These are phyloP conservation scores for Botia almorhae DNA, from an alignment of 2,797 vertebrate genomes.

Conservation along the genomic window DNA sequence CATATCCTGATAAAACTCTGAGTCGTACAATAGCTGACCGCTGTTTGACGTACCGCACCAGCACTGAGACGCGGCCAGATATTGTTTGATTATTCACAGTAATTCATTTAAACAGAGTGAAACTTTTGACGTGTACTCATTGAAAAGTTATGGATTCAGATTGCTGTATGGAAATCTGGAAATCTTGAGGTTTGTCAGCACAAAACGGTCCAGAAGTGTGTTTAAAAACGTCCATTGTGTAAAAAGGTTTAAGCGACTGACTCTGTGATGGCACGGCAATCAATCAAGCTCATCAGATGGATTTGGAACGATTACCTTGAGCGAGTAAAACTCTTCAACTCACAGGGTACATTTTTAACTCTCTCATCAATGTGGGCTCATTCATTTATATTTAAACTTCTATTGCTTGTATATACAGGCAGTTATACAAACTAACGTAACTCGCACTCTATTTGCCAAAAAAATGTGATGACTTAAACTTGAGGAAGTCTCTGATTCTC, in stretches of 20 bases:
- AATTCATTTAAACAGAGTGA: background rate
- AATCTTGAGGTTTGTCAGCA: conserved; percentile 6
- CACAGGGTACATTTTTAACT: background rate
- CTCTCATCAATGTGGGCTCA: background rate
- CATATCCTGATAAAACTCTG: conserved; percentile 17
- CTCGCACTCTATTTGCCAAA: background rate
- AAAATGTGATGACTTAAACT: no score
- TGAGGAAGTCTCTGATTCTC: no score
- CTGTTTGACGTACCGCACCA: background rate
- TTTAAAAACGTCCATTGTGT: conserved; percentile 26
- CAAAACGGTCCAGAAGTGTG: conserved; percentile 21
- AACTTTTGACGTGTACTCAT: background rate
- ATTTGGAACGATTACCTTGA: conserved; percentile 43
- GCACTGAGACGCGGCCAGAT: background rate
- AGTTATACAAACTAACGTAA: background rate
- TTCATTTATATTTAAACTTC: no score
- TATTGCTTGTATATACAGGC: no score
- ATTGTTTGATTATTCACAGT: background rate
- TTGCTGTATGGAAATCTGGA: conserved; percentile 8
- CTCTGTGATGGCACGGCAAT: conserved; percentile 38
- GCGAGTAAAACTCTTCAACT: conserved; percentile 28
- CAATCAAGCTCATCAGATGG: conserved; percentile 54
- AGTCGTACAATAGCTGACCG: background rate
- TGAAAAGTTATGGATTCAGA: background rate
- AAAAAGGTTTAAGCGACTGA: conserved; percentile 24